Evolutionary conservation across 2,797 vertebrate genomes (phyloP).

Genomic region (Hippopotamyrus pictus): DNA sequence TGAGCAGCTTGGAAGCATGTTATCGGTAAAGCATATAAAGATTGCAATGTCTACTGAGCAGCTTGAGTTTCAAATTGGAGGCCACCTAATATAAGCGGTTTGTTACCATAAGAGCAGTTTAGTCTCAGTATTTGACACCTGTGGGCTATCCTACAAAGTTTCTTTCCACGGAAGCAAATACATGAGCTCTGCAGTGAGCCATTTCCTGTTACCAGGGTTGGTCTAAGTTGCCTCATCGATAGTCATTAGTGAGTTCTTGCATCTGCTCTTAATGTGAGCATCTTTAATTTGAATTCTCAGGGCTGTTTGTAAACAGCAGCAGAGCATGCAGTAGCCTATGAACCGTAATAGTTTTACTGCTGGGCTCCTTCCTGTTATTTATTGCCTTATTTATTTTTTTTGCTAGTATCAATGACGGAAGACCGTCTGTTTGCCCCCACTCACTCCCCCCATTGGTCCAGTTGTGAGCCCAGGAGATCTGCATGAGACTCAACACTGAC

Average conservation of each 20-base stretch:
- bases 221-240: constrained; percentile 33
- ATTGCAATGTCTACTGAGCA: background rate
- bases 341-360: background rate
- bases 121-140: background rate
- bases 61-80: background rate
- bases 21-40: background rate
- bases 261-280: constrained; percentile 32
- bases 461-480: background rate
- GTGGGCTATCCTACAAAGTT: background rate
- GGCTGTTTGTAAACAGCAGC: constrained; percentile 22
- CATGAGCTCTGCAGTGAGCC: background rate
- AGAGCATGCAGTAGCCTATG: background rate
- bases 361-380: background rate
- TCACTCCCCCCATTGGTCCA: background rate
- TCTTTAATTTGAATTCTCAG: background rate
- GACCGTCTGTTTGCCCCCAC: background rate
- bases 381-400: background rate
- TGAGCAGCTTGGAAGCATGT: background rate
- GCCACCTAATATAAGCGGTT: background rate
- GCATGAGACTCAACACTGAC: background rate
- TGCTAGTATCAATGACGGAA: background rate
- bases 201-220: background rate
- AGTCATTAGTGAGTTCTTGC: constrained; percentile 36
- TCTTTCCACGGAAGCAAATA: background rate
- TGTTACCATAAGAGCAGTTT: background rate